These are phyloP conservation scores for Canis aureus DNA, from an alignment of 2,113 vertebrate species.

Conservation along the genomic window DNA sequence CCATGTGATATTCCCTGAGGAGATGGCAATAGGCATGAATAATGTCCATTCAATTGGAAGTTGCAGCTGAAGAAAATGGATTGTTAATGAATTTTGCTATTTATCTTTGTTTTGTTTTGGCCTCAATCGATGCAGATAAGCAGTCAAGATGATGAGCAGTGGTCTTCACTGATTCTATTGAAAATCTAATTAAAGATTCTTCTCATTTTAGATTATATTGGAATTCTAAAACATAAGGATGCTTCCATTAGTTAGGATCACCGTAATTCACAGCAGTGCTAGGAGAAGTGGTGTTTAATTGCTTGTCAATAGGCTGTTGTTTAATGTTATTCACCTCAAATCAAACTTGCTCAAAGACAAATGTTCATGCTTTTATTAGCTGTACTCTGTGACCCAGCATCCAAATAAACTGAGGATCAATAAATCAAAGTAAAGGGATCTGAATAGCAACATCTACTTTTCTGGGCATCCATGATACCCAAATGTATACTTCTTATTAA, in stretches of 20 bases:
- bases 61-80: conserved; percentile 76
- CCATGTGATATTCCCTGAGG: conserved; percentile 5
- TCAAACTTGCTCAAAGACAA: conserved; percentile 75
- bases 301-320: conserved; percentile 74
- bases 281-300: conserved; percentile 66
- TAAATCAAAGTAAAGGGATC: conserved; percentile 64
- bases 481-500: conserved; percentile 55
- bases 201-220: conserved; percentile 26
- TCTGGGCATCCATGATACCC: neutral
- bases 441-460: neutral
- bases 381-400: neutral
- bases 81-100: conserved; percentile 74
- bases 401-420: conserved; percentile 58
- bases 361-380: conserved; percentile 74
- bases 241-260: conserved; percentile 68
- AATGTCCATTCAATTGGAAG: conserved; percentile 58
- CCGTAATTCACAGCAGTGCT: conserved; percentile 57
- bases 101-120: conserved; percentile 76
- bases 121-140: conserved; percentile 71
- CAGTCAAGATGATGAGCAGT: conserved; percentile 61
- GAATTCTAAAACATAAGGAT: conserved; percentile 65
- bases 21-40: conserved; percentile 53
- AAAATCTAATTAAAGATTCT: conserved; percentile 78
- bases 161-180: conserved; percentile 39
- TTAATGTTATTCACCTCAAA: conserved; percentile 62